phyloP scores from a whole-genome alignment of 1,140 invertebrate species.

The Trigoniulus corallinus region DNA sequence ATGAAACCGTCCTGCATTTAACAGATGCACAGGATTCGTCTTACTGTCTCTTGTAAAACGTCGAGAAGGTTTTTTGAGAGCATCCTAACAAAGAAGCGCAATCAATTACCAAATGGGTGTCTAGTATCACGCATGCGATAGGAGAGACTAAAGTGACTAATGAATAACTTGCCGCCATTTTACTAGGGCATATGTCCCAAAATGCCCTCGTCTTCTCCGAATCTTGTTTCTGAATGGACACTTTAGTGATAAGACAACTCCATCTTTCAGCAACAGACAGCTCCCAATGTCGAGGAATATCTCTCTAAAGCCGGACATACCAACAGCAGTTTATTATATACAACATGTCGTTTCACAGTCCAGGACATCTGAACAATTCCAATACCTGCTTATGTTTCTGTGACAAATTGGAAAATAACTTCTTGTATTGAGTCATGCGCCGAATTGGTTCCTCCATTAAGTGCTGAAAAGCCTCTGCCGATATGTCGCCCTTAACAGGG shows the following conservation, averaged over 20 bases:
- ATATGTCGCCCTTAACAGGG: slow-evolving; percentile 11
- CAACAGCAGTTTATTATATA: background rate
- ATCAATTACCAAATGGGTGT: background rate
- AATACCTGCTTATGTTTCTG: slow-evolving; percentile 13
- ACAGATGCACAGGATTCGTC: slow-evolving; percentile 43
- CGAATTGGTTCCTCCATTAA: slow-evolving; percentile 17
- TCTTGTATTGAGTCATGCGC: slow-evolving; percentile 16
- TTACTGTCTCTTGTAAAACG: slow-evolving; percentile 60
- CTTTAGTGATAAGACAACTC: slow-evolving; percentile 39
- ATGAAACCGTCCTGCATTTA: slow-evolving; percentile 41
- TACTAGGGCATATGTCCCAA: slow-evolving; percentile 49
- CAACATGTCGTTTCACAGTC: background rate
- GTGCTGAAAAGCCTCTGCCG: slow-evolving; percentile 13
- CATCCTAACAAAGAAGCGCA: slow-evolving; percentile 31
- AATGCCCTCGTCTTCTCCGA: slow-evolving; percentile 53
- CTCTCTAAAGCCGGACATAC: slow-evolving; percentile 14
- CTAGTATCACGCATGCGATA: background rate
- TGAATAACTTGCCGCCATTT: slow-evolving; percentile 26
- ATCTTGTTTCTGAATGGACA: slow-evolving; percentile 42
- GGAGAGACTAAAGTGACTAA: too few relatives aligned
- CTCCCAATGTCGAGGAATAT: slow-evolving; percentile 31
- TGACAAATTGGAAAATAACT: slow-evolving; percentile 14
- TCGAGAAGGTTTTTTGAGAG: slow-evolving; percentile 44
- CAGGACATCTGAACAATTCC: background rate
- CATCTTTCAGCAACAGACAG: slow-evolving; percentile 32